Conservation (phyloP, 2,888 invertebrate species). For the Dyspetes luteomarginatus region DNA sequence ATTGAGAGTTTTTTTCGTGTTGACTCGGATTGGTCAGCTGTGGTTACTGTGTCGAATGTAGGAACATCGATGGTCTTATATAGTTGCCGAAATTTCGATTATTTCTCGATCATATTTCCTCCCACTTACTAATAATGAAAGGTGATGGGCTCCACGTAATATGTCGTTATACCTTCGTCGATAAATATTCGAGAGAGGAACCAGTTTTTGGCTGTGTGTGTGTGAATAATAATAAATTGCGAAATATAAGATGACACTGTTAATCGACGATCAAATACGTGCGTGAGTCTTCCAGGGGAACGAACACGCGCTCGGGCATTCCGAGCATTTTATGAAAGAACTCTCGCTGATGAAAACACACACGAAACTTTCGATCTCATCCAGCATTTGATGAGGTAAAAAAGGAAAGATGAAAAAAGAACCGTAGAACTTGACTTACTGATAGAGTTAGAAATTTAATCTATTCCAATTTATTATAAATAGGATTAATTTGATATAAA, state of each 20-base stretch:
- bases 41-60: conserved; percentile 52
- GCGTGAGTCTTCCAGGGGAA: neutral
- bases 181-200: neutral
- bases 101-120: conserved; percentile 23
- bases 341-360: neutral
- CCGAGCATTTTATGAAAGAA: neutral
- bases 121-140: conserved; percentile 30
- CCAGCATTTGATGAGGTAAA: neutral
- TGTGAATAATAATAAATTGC: neutral
- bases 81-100: conserved; percentile 56
- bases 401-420: neutral
- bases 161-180: neutral
- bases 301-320: neutral
- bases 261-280: neutral
- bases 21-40: conserved; percentile 56
- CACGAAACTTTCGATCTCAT: neutral
- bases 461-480: neutral
- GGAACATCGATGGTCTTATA: conserved; percentile 45
- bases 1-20: conserved; percentile 19
- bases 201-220: neutral
- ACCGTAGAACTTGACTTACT: neutral
- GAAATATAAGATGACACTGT: neutral
- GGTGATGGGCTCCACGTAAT: too few relatives aligned
- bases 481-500: neutral
- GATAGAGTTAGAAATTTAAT: neutral